Evolutionary conservation across 1,140 invertebrate species (phyloP), one percentile per base, ranked within the genome.

Genomic region (Papilio glaucus): DNA sequence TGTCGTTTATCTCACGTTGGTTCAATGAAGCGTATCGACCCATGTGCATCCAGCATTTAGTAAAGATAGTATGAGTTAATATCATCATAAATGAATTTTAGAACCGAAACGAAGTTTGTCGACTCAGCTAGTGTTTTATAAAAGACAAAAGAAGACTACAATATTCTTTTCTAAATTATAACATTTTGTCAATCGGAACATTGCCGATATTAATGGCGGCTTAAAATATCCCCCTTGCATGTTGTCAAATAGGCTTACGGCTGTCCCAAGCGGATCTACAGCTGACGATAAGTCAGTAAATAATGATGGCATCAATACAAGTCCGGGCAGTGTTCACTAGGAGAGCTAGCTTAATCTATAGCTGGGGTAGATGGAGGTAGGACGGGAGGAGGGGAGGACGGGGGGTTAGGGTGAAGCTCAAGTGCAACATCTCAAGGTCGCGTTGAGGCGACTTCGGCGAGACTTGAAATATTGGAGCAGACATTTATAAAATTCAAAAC

Each of bases 351-450:
- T 68, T 67, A 70, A 49, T 65, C 65, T 63, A 60, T 12, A 73
- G 53, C 65, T 63, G 49, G 13, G 75, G 62, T 62, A 72, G 57
- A 45, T 21, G 29, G 61, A 65, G 45, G 61, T 49, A 60, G 62
- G 9, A 69, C n/a, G 60, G 33, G 41, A 15, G 29, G 70, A 69
- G 37, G 68, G 42, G 67, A 42, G 42, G 39, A 42, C 37, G 45
- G 33, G n/a, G n/a, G n/a, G n/a, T n/a, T 37, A 62, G 72, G 71
- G 70, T 21, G 74, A 49, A n/a, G 53, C 71, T 71, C 67, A 76
- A 80, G 75, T 83, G 84, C 82, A 85, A 81, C 80, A 73, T 85
- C 73, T 82, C 83, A 87, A 87, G 84, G 85, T 85, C 85, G 81
- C 77, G 78, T 79, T 80, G 75, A 29, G 41, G 69, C 72, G 78